These are phyloP conservation scores for Agapornis canus DNA, from an alignment of 2,797 vertebrate genomes.

Conservation along the genomic window DNA sequence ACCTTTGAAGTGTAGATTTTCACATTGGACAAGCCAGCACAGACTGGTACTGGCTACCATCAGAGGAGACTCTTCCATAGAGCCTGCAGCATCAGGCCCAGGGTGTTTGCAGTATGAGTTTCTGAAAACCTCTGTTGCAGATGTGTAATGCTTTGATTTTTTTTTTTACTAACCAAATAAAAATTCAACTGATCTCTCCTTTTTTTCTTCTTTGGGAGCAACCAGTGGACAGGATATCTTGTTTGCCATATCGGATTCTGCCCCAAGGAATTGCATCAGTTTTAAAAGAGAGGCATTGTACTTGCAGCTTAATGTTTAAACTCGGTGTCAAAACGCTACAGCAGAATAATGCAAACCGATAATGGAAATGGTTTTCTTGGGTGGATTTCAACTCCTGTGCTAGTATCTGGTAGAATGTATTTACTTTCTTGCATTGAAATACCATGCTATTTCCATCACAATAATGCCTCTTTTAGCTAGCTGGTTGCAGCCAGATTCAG, in stretches of 20 bases:
- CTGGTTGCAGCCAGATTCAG: background rate
- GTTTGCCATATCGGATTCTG: background rate
- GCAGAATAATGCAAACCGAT: slow-evolving; percentile 4
- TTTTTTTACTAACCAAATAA: slow-evolving; percentile 36
- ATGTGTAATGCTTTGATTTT: slow-evolving; percentile 9
- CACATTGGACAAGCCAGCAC: background rate
- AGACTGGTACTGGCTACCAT: background rate
- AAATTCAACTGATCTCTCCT: background rate
- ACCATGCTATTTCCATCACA: background rate
- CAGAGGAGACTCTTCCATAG: background rate
- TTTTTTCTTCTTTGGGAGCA: background rate
- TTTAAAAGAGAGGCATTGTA: slow-evolving; percentile 31
- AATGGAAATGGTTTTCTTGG: slow-evolving; percentile 41
- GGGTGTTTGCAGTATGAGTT: background rate
- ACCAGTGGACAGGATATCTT: background rate
- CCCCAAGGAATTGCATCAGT: background rate
- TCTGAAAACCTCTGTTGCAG: background rate
- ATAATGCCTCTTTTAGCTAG: background rate
- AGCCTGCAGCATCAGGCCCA: background rate
- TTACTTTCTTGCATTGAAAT: slow-evolving; percentile 19
- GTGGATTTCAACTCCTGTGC: slow-evolving; percentile 10
- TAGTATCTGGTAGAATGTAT: background rate
- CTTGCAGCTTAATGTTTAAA: slow-evolving; percentile 50
- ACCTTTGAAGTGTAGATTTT: slow-evolving; percentile 2
- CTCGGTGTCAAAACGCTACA: background rate